phyloP scores from a whole-genome alignment of 2,113 vertebrate genomes.

The Oxyura jamaicensis region DNA sequence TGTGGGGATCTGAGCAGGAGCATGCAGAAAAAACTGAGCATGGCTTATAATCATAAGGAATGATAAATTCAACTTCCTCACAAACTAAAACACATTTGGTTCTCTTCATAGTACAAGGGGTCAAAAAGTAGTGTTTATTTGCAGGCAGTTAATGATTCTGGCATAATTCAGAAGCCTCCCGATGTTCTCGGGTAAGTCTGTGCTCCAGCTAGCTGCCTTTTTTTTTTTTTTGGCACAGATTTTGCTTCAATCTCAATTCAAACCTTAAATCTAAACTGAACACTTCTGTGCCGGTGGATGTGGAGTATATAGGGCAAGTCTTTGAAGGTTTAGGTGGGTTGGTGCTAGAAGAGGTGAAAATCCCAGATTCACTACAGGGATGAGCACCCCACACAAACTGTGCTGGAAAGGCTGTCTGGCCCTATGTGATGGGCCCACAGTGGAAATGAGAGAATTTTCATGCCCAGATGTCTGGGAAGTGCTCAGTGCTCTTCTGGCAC shows the following conservation, averaged over 20 bases:
- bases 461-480: not conserved
- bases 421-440: not conserved
- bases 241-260: not conserved
- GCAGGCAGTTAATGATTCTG: not conserved
- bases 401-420: not conserved
- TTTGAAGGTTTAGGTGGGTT: not conserved
- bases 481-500: not conserved
- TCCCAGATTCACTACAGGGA: not conserved
- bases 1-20: not conserved
- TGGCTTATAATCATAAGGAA: not conserved
- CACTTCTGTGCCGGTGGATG: not conserved
- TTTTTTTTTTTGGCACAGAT: not conserved
- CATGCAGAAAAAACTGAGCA: not conserved
- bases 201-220: not conserved
- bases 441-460: not conserved
- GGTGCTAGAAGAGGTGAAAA: not conserved
- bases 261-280: not conserved
- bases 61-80: not conserved
- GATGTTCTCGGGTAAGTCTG: not conserved
- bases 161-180: not conserved
- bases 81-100: not conserved
- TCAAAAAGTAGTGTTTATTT: not conserved
- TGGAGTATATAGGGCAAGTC: not conserved
- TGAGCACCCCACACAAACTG: not conserved
- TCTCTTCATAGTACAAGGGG: not conserved